Conservation (phyloP, 1,140 invertebrate species). For the Heliconius hewitsoni region DNA sequence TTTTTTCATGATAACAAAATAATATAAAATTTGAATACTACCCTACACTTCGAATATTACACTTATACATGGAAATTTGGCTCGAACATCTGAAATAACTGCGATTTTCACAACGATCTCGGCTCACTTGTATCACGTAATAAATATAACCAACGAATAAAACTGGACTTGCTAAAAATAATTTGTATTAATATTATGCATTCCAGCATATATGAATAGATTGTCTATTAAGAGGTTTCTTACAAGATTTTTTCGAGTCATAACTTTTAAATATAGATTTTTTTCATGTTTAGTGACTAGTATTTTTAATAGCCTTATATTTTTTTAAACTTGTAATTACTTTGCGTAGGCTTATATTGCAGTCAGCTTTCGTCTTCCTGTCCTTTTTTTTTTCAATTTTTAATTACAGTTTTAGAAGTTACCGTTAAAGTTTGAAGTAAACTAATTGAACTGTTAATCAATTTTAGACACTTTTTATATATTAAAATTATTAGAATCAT, state of each 20-base stretch:
- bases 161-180: slow-evolving; percentile 34
- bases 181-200: slow-evolving; percentile 32
- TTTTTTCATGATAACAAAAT: not conserved
- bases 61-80: slow-evolving; percentile 51
- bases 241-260: not conserved
- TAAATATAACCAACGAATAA: slow-evolving; percentile 47
- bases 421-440: not conserved
- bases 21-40: not conserved
- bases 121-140: slow-evolving; percentile 47
- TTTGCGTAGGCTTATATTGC: not conserved
- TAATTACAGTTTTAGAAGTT: not conserved
- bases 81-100: slow-evolving; percentile 58
- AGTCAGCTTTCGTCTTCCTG: not conserved
- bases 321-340: not conserved
- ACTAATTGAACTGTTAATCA: no score
- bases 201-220: slow-evolving; percentile 20
- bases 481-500: not conserved
- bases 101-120: slow-evolving; percentile 57
- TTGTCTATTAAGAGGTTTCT: not conserved
- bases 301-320: not conserved
- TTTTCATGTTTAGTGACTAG: not conserved
- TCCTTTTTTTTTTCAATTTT: not conserved
- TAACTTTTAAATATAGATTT: not conserved
- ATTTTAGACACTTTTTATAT: not conserved
- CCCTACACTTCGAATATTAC: not conserved